Conservation (phyloP, 1,140 invertebrate species). For the Copidosoma floridanum region DNA sequence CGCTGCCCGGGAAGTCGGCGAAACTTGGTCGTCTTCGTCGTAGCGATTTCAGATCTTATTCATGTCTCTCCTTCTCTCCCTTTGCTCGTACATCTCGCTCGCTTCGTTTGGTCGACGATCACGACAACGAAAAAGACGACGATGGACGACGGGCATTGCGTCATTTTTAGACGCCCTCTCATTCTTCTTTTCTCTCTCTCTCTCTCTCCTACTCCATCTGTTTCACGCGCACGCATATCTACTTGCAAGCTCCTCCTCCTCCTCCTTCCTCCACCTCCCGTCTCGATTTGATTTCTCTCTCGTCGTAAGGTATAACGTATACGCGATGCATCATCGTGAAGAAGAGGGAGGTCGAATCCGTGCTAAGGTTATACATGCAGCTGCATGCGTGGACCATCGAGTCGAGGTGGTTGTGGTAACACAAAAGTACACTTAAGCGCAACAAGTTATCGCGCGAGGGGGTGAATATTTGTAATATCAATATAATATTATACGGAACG, state of each 20-base stretch:
- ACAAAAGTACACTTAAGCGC: background rate
- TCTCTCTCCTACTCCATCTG: background rate
- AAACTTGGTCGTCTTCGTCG: slow-evolving; percentile 5
- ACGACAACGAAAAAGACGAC: background rate
- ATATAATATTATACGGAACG: no score
- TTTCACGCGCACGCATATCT: no score
- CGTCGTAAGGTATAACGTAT: background rate
- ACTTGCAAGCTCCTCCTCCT: no score
- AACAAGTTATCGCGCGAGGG: no score
- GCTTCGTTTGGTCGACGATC: background rate
- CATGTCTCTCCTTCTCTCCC: background rate
- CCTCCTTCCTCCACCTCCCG: background rate
- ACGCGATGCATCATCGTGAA: background rate
- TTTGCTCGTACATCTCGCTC: background rate
- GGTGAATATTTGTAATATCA: no score
- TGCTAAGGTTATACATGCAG: slow-evolving; percentile 25
- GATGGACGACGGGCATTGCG: slow-evolving; percentile 8
- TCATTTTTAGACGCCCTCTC: slow-evolving; percentile 28
- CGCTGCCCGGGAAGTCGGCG: slow-evolving; percentile 27
- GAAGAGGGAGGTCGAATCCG: slow-evolving; percentile 17
- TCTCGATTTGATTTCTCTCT: background rate
- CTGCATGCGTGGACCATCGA: background rate
- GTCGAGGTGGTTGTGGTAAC: background rate
- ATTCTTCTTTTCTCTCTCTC: slow-evolving; percentile 11
- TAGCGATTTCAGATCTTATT: background rate